phyloP scores from a whole-genome alignment of 2,797 vertebrate genomes.

The Naso thynnoides region DNA sequence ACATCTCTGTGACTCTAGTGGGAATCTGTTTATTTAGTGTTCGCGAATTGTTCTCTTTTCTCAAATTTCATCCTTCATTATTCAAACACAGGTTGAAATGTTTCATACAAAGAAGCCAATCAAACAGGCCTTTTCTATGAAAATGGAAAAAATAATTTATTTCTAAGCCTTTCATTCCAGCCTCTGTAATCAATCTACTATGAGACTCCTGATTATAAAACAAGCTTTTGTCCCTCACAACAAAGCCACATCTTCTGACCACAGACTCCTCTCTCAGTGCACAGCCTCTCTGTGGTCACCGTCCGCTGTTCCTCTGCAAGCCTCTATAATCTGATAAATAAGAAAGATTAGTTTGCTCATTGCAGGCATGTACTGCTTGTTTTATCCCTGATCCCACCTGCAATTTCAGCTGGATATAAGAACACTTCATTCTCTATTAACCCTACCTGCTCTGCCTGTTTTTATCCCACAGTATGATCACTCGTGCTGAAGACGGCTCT shows the following conservation, averaged over 20 bases:
- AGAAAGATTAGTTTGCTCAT: conserved; percentile 36
- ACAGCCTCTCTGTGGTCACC: conserved; percentile 7
- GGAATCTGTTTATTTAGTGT: background rate
- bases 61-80: background rate
- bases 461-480: conserved; percentile 2
- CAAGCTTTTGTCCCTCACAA: conserved; percentile 23
- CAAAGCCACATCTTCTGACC: conserved; percentile 52
- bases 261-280: conserved; percentile 38
- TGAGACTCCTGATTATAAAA: conserved; percentile 42
- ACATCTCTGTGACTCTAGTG: background rate
- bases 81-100: background rate
- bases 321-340: conserved; percentile 27
- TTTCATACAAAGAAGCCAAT: conserved; percentile 3
- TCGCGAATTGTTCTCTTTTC: background rate
- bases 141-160: conserved; percentile 25
- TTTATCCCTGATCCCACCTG: conserved; percentile 40
- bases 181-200: conserved; percentile 25
- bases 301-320: conserved; percentile 4
- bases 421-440: conserved; percentile 1
- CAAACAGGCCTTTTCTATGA: conserved; percentile 1
- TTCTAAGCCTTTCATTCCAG: conserved; percentile 10
- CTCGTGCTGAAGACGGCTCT: background rate
- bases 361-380: background rate
- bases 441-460: background rate
- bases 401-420: conserved; percentile 13